phyloP scores from a whole-genome alignment of 2,888 invertebrate genomes.

The Leptinotarsa haldemani region DNA sequence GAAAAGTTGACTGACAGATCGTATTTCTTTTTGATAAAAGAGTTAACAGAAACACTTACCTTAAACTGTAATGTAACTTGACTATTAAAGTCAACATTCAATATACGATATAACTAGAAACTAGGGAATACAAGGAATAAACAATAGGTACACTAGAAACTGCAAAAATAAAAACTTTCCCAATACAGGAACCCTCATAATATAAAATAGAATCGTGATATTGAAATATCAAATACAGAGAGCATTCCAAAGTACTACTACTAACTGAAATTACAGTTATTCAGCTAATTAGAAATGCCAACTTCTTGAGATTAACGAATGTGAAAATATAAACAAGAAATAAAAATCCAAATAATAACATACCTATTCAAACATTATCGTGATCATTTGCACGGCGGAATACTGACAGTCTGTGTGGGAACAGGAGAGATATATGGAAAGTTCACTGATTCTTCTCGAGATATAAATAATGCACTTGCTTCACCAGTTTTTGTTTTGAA shows the following conservation, averaged over 20 bases:
- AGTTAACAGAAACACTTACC: too few species aligned
- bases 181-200: background rate
- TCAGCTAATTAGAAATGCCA: background rate
- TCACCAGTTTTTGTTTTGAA: conserved; percentile 16
- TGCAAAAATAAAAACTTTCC: background rate
- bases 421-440: background rate
- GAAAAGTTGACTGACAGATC: too few species aligned
- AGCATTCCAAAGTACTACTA: background rate
- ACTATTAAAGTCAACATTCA: too few species aligned
- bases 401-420: background rate
- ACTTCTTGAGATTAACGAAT: background rate
- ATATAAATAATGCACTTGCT: conserved; percentile 2
- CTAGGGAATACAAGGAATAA: background rate
- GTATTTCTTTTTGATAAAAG: too few species aligned
- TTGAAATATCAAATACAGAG: background rate
- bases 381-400: conserved; percentile 8
- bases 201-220: background rate
- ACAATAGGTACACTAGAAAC: background rate
- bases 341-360: conserved; percentile 3
- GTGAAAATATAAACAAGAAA: conserved; percentile 9
- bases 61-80: too few species aligned
- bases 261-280: background rate
- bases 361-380: conserved; percentile 6
- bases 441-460: background rate
- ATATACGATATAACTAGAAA: too few species aligned